A percentile compares a stretch with the other conserved stretches of the same genome.
Evolutionary conservation across 2,797 vertebrate species (phyloP).

Genomic region (Gobionotothen gibberifrons): DNA sequence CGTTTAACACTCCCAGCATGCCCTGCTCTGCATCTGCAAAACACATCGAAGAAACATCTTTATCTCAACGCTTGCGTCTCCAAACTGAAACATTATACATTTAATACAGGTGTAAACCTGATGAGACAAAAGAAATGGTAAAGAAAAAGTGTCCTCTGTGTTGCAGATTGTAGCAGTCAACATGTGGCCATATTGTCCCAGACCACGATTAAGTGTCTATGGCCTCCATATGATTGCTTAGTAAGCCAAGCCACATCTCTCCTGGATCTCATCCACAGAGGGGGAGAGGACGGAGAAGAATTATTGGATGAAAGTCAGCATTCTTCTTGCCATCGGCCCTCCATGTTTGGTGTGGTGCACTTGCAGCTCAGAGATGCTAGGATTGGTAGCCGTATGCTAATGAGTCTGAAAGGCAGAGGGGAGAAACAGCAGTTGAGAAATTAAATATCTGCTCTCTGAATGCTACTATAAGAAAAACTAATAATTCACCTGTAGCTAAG

Average conservation of each 20-base stretch:
- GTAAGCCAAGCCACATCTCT: conserved; percentile 60
- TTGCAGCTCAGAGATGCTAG: conserved; percentile 57
- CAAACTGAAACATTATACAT: conserved; percentile 41
- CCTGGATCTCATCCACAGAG: conserved; percentile 66
- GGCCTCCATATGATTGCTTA: conserved; percentile 57
- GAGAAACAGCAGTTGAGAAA: conserved; percentile 38
- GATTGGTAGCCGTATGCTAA: conserved; percentile 72
- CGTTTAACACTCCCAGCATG: conserved; percentile 49
- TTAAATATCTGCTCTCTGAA: not conserved
- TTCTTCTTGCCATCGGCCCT: conserved; percentile 62
- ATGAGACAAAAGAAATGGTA: conserved; percentile 46
- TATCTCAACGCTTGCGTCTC: conserved; percentile 29
- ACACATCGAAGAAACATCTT: conserved; percentile 33
- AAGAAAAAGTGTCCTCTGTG: conserved; percentile 55
- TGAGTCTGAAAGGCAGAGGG: conserved; percentile 64
- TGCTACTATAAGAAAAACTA: not conserved
- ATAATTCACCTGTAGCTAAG: not conserved
- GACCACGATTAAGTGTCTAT: conserved; percentile 57
- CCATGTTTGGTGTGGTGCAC: conserved; percentile 78
- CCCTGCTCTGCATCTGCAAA: conserved; percentile 42
- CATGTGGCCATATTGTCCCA: conserved; percentile 42
- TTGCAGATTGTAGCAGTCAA: conserved; percentile 45
- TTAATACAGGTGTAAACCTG: conserved; percentile 56
- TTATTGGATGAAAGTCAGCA: conserved; percentile 67
- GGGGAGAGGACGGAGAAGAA: conserved; percentile 52